Base-by-base conservation (phyloP, 2,888 invertebrate species). In the Zeuzera pyrina region DNA sequence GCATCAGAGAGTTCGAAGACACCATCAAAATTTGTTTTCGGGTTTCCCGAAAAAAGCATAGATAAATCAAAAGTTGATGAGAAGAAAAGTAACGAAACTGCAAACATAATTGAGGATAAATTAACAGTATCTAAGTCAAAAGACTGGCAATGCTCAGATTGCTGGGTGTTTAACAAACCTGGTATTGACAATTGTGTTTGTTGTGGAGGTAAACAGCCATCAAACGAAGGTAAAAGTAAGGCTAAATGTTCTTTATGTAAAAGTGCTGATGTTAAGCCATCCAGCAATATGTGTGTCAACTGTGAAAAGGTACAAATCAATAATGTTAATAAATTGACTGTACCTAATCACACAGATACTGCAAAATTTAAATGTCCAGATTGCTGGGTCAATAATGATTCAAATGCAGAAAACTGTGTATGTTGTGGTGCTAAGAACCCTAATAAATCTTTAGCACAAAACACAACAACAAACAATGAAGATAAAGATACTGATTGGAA, bases 311-410 rank as follows among this genome's bases (percentile, higher is more conserved):
- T 47, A n/a, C 38, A 34, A 12, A 50, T 45, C 14, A 45, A 37
- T 31, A 28, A 36, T 22, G 32, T 35, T 13, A 44, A 38, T 29
- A 8, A 36, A n/a, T n/a, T n/a, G n/a, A n/a, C n/a, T n/a, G n/a
- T n/a, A n/a, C n/a, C n/a, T n/a, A n/a, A n/a, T n/a, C n/a, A n/a
- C 1, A 36, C 31, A 16, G 42, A 47, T 5, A 34, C 44, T 4
- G 38, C 47, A 1, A 66, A 57, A 36, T 72, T 71, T 70, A 60
- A 60, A 38, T 73, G 71, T 46, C 40, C 42, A 2, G 55, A 55
- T 11, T 72, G 71, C 41, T 65, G 58, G 61, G 55, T 68, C 3
- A 45, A 43, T 15, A 72, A 73, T 41, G 52, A 59, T 0, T 41
- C 43, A 3, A 41, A 14, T 30, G 45, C 33, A 2, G 47, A 51